These are phyloP conservation scores for Ictalurus punctatus DNA, from an alignment of 2,113 vertebrate genomes.

Conservation along the genomic window DNA sequence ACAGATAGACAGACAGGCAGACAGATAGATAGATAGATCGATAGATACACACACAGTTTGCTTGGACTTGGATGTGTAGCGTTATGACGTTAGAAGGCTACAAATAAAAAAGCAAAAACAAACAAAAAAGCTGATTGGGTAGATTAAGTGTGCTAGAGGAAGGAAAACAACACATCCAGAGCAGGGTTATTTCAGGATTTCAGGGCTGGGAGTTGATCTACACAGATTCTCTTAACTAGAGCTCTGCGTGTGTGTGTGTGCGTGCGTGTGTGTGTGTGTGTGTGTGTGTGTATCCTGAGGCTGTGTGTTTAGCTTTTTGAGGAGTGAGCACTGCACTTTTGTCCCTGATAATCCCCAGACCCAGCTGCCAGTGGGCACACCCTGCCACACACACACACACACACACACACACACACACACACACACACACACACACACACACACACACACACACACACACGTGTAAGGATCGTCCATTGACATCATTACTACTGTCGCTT, in stretches of 20 bases:
- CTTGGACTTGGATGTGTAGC: too few species aligned
- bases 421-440: background rate
- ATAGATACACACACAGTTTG: background rate
- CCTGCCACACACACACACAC: slow-evolving; percentile 31
- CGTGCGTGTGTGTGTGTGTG: background rate
- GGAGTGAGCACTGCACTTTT: slow-evolving; percentile 10
- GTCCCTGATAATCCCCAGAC: slow-evolving; percentile 45
- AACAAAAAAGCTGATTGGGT: background rate
- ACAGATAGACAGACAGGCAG: too few species aligned
- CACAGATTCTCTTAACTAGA: background rate
- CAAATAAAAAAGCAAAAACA: background rate
- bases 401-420: slow-evolving; percentile 7
- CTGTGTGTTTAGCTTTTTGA: slow-evolving; percentile 30
- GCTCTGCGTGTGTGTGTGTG: too few species aligned
- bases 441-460: background rate
- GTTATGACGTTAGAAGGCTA: background rate
- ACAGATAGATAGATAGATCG: too few species aligned
- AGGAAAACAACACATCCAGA: background rate
- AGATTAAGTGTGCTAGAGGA: background rate
- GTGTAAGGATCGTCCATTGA: background rate
- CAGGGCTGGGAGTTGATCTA: background rate
- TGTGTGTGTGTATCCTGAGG: slow-evolving; percentile 27
- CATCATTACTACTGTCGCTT: background rate
- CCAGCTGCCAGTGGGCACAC: slow-evolving; percentile 18
- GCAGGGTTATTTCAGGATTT: background rate